A percentile compares a stretch with the other conserved stretches of the same genome.
phyloP scores from a whole-genome alignment of 2,888 invertebrate genomes.

The Spodoptera picta region DNA sequence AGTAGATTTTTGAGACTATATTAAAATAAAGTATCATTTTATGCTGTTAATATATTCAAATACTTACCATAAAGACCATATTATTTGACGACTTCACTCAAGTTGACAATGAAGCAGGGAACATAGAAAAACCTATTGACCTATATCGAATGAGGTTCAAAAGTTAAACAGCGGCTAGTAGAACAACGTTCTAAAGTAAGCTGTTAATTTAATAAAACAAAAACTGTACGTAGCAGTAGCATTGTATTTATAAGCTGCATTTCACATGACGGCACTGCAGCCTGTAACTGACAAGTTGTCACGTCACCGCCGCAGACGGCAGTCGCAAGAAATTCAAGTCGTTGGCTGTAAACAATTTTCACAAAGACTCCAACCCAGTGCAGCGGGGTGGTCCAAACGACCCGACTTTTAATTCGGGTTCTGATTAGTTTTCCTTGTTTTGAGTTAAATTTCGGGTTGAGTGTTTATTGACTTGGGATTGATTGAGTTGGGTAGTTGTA shows the following conservation, averaged over 20 bases:
- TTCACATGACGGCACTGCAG: slow-evolving; percentile 48
- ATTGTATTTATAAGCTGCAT: slow-evolving; percentile 55
- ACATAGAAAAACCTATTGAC: no score
- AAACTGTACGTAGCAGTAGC: slow-evolving; percentile 40
- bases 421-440: slow-evolving; percentile 41
- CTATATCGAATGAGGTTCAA: no score
- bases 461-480: slow-evolving; percentile 2
- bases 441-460: slow-evolving; percentile 1
- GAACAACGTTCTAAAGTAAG: not conserved
- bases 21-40: no score
- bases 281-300: slow-evolving; percentile 71
- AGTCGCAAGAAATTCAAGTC: slow-evolving; percentile 60
- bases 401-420: slow-evolving; percentile 53
- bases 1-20: no score
- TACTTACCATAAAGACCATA: no score
- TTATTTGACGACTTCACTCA: no score
- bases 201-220: slow-evolving; percentile 34
- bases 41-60: no score
- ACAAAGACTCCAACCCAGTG: slow-evolving; percentile 62
- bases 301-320: slow-evolving; percentile 64
- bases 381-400: slow-evolving; percentile 57
- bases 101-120: no score
- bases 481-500: not conserved
- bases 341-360: slow-evolving; percentile 65
- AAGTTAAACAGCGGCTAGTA: no score